A percentile compares a stretch with the other conserved stretches of the same genome.
Conservation (phyloP, 1,140 invertebrate genomes). For the Pogonus chalceus region DNA sequence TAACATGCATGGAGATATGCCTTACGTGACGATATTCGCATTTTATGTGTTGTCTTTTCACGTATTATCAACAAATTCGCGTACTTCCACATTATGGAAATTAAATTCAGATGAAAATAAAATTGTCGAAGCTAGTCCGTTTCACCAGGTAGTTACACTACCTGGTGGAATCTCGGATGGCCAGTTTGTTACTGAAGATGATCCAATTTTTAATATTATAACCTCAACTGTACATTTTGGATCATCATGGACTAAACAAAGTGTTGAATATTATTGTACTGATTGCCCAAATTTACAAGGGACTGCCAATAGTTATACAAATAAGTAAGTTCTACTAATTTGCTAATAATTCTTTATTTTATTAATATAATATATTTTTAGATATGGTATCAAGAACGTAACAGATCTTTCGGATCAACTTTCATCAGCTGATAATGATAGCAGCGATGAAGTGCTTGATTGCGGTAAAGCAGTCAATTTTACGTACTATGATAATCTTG, state of each 20-base stretch:
- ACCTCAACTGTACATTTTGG: conserved; percentile 51
- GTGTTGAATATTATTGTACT: conserved; percentile 29
- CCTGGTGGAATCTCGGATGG: conserved; percentile 35
- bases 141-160: conserved; percentile 39
- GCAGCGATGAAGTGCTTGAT: conserved; percentile 65
- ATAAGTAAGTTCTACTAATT: conserved; percentile 17
- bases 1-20: background rate
- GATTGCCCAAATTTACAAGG: conserved; percentile 22
- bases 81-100: conserved; percentile 63
- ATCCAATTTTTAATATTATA: conserved; percentile 53
- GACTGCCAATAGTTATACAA: conserved; percentile 12
- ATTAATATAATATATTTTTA: background rate
- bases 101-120: conserved; percentile 55
- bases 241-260: conserved; percentile 49
- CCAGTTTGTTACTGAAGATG: conserved; percentile 40
- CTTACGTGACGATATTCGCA: conserved; percentile 1
- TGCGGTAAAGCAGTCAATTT: conserved; percentile 82
- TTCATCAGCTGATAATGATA: conserved; percentile 34
- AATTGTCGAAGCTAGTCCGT: conserved; percentile 48
- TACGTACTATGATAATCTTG: conserved; percentile 78
- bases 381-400: conserved; percentile 3
- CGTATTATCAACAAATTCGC: conserved; percentile 58
- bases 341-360: background rate
- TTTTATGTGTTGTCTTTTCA: conserved; percentile 42
- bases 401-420: background rate